Percentiles rank a stretch among this genome's conserved stretches.
phyloP scores from a whole-genome alignment of 2,797 vertebrate genomes.

The Hydrocynus forskahlii region DNA sequence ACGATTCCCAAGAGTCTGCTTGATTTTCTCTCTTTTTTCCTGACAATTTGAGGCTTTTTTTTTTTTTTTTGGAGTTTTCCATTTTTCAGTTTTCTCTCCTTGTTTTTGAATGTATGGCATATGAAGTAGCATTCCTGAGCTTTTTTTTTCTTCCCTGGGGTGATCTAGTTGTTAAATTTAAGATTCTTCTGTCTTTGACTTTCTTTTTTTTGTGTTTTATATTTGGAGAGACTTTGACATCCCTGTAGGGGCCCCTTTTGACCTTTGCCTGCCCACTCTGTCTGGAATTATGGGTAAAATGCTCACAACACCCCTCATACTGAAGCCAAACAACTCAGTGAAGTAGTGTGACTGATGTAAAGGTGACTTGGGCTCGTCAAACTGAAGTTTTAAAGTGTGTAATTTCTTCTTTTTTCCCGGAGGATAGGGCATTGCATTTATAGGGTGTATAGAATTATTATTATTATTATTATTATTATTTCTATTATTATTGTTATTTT shows the following conservation, averaged over 20 bases:
- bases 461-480: slow-evolving; percentile 38
- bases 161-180: slow-evolving; percentile 26
- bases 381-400: slow-evolving; percentile 45
- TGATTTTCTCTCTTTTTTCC: background rate
- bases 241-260: slow-evolving; percentile 10
- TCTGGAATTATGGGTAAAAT: slow-evolving; percentile 19
- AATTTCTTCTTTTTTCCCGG: slow-evolving; percentile 40
- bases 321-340: slow-evolving; percentile 36
- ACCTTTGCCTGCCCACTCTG: slow-evolving; percentile 22
- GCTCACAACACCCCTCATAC: slow-evolving; percentile 22
- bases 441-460: slow-evolving; percentile 49
- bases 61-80: background rate
- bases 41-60: slow-evolving; percentile 9
- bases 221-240: slow-evolving; percentile 14
- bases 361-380: slow-evolving; percentile 27
- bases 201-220: slow-evolving; percentile 9
- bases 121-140: slow-evolving; percentile 47
- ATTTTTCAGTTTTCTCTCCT: background rate
- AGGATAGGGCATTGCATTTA: slow-evolving; percentile 51
- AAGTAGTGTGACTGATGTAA: slow-evolving; percentile 36
- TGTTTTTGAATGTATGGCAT: slow-evolving; percentile 41
- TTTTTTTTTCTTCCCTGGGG: slow-evolving; percentile 5
- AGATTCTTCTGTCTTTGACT: slow-evolving; percentile 10
- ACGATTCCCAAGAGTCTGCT: background rate
- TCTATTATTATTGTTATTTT: slow-evolving; percentile 41